A percentile compares a stretch with the other conserved stretches of the same genome.
These are phyloP conservation scores for Poeciliopsis turneri DNA, from an alignment of 2,797 vertebrate genomes.

Conservation along the genomic window DNA sequence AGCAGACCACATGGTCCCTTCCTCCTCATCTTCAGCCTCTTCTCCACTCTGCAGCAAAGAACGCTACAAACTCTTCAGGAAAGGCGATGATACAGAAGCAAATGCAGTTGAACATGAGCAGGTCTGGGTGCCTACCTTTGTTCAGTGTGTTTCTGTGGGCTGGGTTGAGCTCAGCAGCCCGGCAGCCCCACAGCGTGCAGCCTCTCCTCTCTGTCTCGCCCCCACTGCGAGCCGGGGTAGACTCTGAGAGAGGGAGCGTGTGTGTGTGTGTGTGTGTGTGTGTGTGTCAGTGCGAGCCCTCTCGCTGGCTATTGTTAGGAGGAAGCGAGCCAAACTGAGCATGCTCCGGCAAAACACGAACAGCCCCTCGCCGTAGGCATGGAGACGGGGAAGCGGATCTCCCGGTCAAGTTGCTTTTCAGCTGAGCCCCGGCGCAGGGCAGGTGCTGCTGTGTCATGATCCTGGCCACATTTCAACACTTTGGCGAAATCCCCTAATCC, in stretches of 20 bases:
- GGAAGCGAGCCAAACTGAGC: slow-evolving; percentile 76
- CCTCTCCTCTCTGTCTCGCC: slow-evolving; percentile 64
- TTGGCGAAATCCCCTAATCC: slow-evolving; percentile 54
- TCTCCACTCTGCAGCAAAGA: slow-evolving; percentile 8
- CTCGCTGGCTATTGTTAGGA: slow-evolving; percentile 82
- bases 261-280: too few relatives aligned
- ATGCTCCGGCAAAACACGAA: slow-evolving; percentile 74
- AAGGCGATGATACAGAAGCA: not conserved
- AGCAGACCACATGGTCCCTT: slow-evolving; percentile 63
- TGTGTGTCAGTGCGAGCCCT: slow-evolving; percentile 52
- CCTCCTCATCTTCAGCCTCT: slow-evolving; percentile 34
- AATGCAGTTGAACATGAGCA: not conserved
- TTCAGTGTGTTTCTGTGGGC: slow-evolving; percentile 25
- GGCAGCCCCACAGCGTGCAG: slow-evolving; percentile 41
- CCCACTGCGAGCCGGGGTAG: slow-evolving; percentile 70
- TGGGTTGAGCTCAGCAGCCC: slow-evolving; percentile 44
- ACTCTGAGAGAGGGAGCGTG: slow-evolving; percentile 14
- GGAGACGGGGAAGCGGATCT: slow-evolving; percentile 78
- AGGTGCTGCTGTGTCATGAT: slow-evolving; percentile 58
- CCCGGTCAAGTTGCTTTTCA: slow-evolving; percentile 56
- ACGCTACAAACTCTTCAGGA: slow-evolving; percentile 15
- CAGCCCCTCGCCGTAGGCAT: slow-evolving; percentile 77
- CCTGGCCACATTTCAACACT: slow-evolving; percentile 24
- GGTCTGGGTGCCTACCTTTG: slow-evolving; percentile 60
- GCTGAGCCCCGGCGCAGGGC: slow-evolving; percentile 35